Base-by-base conservation (phyloP, 2,797 vertebrate species). In the Poecilia wingei region DNA sequence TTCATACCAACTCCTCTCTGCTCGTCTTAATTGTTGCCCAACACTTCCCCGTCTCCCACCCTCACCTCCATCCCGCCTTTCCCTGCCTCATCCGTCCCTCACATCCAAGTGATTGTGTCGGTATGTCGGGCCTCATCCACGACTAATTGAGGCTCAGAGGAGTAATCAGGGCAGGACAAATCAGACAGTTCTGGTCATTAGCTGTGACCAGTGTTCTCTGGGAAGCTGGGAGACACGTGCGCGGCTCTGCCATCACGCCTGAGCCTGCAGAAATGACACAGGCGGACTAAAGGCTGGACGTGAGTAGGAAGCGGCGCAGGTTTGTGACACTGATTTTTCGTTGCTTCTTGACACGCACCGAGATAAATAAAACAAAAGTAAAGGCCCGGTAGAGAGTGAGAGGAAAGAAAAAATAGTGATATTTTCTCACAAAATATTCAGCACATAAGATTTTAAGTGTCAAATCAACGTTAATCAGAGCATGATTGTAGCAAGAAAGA, bases 171-270 rank as follows among this genome's bases (percentile, higher is more conserved):
- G 93, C 89, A 90, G 96, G 96, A 97, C 97, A 96, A 96, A 96
- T 97, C 94, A 95, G 97, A 97, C 97, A 97, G 97, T 97, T 97
- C 96, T 97, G 96, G 96, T 97, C 96, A 95, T 97, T 98, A 97
- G 96, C 95, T 88, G 96, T 93, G 94, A 94, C 93, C 93, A 91
- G 92, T 92, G 93, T 92, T 93, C 87, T 93, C 90, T 81, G 91
- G 92, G 91, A 93, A 82, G 87, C 89, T 87, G 90, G 89, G 90
- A 92, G 86, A 93, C 79, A 86, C 46, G 55, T 61, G 87, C 84
- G 77, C 69, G 80, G 81, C 79, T 74, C 84, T 89, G 91, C 82
- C 87, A 87, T 79, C 86, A 66, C 2, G 85, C 78, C 77, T 68
- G 75, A 80, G 89, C 85, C 81, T 80, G 83, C 82, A 76, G 41